These are phyloP conservation scores for Drosophila melanica DNA, from an alignment of 1,140 invertebrate species.

Conservation along the genomic window DNA sequence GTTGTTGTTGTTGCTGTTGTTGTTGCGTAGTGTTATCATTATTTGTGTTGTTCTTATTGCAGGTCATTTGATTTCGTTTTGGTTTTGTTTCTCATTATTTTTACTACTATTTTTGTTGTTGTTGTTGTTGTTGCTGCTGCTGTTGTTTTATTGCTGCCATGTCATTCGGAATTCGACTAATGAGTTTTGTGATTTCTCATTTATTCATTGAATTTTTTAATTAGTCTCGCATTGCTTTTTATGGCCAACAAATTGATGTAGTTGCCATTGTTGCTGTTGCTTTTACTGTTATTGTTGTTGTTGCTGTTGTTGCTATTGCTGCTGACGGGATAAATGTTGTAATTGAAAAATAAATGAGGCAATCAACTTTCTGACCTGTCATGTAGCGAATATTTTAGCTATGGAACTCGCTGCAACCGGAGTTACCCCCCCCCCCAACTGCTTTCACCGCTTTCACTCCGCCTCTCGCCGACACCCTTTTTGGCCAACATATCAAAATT, in stretches of 20 bases:
- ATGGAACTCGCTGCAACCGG: slow-evolving; percentile 58
- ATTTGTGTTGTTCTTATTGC: slow-evolving; percentile 50
- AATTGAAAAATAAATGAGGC: slow-evolving; percentile 83
- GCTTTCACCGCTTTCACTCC: not conserved
- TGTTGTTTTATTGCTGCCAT: slow-evolving; percentile 48
- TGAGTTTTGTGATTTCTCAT: slow-evolving; percentile 80
- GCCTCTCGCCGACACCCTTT: not conserved
- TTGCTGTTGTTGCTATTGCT: slow-evolving; percentile 29
- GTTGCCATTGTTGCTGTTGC: slow-evolving; percentile 10
- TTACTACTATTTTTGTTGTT: slow-evolving; percentile 35
- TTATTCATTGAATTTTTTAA: slow-evolving; percentile 81
- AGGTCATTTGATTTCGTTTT: slow-evolving; percentile 49
- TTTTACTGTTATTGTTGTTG: slow-evolving; percentile 11
- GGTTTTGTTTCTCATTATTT: slow-evolving; percentile 28
- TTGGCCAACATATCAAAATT: slow-evolving; percentile 65
- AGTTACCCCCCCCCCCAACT: slow-evolving; percentile 18
- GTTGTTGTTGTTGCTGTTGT: slow-evolving; percentile 11
- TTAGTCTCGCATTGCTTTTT: slow-evolving; percentile 70
- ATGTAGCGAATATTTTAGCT: slow-evolving; percentile 77
- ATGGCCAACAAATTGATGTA: slow-evolving; percentile 37
- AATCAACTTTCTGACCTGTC: slow-evolving; percentile 81
- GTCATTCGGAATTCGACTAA: slow-evolving; percentile 68
- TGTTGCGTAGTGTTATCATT: slow-evolving; percentile 51
- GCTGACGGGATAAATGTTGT: slow-evolving; percentile 72
- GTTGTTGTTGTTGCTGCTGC: slow-evolving; percentile 27